A percentile compares a stretch with the other conserved stretches of the same genome.
phyloP scores from a whole-genome alignment of 2,113 vertebrate genomes.

The Burhinus bistriatus region DNA sequence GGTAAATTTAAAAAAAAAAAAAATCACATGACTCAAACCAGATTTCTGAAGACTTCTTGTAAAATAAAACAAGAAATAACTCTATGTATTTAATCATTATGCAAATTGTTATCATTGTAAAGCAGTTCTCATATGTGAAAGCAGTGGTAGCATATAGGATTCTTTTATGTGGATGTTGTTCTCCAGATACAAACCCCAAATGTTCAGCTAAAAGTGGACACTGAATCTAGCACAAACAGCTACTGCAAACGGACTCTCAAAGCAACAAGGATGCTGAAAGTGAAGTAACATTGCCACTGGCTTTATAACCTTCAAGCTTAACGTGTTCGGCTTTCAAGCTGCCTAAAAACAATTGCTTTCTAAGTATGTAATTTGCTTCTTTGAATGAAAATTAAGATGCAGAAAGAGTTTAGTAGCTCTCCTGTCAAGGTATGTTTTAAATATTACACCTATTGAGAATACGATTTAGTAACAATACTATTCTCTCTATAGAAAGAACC shows the following conservation, averaged over 20 bases:
- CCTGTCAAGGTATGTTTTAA: background rate
- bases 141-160: background rate
- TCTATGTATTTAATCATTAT: background rate
- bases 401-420: background rate
- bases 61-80: background rate
- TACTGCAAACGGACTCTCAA: background rate
- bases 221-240: background rate
- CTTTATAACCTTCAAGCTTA: conserved; percentile 17
- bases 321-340: conserved; percentile 13
- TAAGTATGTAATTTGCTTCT: background rate
- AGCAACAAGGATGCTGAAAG: background rate
- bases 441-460: background rate
- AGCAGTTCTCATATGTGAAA: background rate
- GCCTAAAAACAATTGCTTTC: background rate
- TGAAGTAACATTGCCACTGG: background rate
- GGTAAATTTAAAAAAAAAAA: background rate
- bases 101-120: background rate
- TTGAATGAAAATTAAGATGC: conserved; percentile 5
- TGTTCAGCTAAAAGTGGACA: background rate
- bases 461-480: background rate
- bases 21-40: background rate
- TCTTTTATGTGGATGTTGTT: background rate
- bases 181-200: background rate
- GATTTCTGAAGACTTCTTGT: background rate
- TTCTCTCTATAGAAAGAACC: background rate